These are phyloP conservation scores for Cryptophagus acutangulus DNA, from an alignment of 2,888 invertebrate species.

Conservation along the genomic window DNA sequence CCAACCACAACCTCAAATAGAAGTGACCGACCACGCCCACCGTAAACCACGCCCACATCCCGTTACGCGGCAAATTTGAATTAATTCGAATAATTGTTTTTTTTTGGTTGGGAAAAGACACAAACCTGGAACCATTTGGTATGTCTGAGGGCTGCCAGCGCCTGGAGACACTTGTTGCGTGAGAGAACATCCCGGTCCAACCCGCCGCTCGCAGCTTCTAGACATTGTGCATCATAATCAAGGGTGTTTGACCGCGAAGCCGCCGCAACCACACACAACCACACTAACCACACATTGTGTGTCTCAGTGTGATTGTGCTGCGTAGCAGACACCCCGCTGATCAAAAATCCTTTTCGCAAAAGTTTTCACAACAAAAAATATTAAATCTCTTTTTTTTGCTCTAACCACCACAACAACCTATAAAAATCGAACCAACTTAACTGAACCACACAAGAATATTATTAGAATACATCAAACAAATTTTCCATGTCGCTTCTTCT, in stretches of 20 bases:
- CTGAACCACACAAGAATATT: slow-evolving; percentile 45
- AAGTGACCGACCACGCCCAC: slow-evolving; percentile 8
- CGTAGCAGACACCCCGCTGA: slow-evolving; percentile 48
- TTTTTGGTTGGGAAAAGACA: slow-evolving; percentile 49
- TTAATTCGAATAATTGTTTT: neutral
- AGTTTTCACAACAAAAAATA: no score
- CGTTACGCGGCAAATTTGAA: no score
- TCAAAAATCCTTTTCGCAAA: slow-evolving; percentile 68
- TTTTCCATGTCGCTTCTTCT: no score
- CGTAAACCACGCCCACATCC: slow-evolving; percentile 41
- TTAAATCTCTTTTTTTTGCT: no score
- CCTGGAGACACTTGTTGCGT: slow-evolving; percentile 99
- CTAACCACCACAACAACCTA: no score
- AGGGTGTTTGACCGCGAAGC: slow-evolving; percentile 74
- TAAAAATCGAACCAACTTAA: slow-evolving; percentile 51
- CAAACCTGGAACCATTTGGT: slow-evolving; percentile 99
- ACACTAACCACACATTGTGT: slow-evolving; percentile 3
- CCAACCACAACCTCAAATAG: no score
- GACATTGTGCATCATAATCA: slow-evolving; percentile 43
- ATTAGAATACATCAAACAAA: slow-evolving; percentile 45
- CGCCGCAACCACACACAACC: slow-evolving; percentile 31
- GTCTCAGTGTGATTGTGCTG: slow-evolving; percentile 5
- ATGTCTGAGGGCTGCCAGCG: slow-evolving; percentile 99
- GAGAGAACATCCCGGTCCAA: slow-evolving; percentile 88
- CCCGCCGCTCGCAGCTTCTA: slow-evolving; percentile 65